Conservation (phyloP, 2,113 vertebrate species). For the Seriola rivoliana region DNA sequence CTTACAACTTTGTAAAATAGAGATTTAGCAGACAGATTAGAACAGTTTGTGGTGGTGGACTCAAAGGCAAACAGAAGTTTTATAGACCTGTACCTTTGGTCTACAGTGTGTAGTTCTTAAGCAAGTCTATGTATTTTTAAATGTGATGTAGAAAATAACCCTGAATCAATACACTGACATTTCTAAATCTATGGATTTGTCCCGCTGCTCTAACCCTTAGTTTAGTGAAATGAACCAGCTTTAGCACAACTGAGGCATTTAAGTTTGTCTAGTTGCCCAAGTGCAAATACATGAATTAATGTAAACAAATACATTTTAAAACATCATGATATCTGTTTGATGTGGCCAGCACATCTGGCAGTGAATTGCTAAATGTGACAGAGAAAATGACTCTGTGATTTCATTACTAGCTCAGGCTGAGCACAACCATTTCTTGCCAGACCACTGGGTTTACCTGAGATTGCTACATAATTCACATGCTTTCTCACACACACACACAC, state of each 20-base stretch:
- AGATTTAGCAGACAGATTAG: not conserved
- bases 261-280: not conserved
- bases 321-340: conserved; percentile 4
- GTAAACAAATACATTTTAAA: not conserved
- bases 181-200: conserved; percentile 24
- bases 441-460: conserved; percentile 25
- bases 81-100: not conserved
- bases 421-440: not conserved
- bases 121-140: conserved; percentile 1
- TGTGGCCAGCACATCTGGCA: not conserved
- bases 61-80: not conserved
- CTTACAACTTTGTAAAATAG: not conserved
- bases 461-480: conserved; percentile 28
- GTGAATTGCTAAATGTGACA: conserved; percentile 3
- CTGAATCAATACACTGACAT: conserved; percentile 26
- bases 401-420: conserved; percentile 31
- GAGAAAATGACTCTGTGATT: conserved; percentile 47
- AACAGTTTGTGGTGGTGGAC: not conserved
- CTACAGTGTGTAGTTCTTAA: not conserved
- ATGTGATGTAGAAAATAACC: not conserved
- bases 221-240: conserved; percentile 8
- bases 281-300: not conserved
- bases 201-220: not conserved
- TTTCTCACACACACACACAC: not conserved
- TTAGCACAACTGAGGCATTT: not conserved